Base-by-base conservation (phyloP, 2,113 vertebrate genomes). In the Danio rerio region DNA sequence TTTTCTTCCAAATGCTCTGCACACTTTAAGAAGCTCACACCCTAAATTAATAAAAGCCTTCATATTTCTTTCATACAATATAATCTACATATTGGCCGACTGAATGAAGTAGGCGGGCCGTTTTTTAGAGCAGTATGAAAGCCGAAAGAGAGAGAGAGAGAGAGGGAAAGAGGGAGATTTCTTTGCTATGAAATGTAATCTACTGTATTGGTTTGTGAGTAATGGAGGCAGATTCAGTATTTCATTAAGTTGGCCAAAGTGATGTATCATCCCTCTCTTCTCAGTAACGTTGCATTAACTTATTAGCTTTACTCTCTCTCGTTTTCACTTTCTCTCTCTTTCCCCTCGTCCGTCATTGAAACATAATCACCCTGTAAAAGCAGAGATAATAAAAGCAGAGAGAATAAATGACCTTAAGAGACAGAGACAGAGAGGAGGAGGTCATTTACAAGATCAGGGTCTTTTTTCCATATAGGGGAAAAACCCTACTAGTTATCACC, bases 241-340 rank as follows among this genome's bases (percentile, higher is more conserved):
- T 78, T 79, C 82, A 82, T 61, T 84, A 84, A 80, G 49, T 84
- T 31, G 61, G 72, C 45, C 18, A 4, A 13, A 16, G 69, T 82
- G 85, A 86, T 86, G 82, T 75, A 82, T 84, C 53, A 81, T 59
- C 59, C 81, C 74, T 55, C 74, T 82, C 72, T 45, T 47, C 72
- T 58, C 80, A 78, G 76, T 76, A 47, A 74, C 69, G 47, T 78
- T 76, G 47, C 85, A 86, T 86, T 86, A 86, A 81, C 56, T 77
- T 83, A 86, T 86, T 83, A 83, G 81, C 81, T 71, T 73, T 78
- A 83, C 72, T 78, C 76, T 66, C 74, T 81, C 81, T 13, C 58
- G 69, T 50, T 69, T 65, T 82, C 75, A 65, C 76, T 80, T 31
- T 42, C 43, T 69, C 56, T 45, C 76, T 80, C 59, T 66, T 20